These are phyloP conservation scores for Peribatodes rhomboidaria DNA, from an alignment of 2,888 invertebrate genomes.

Conservation along the genomic window DNA sequence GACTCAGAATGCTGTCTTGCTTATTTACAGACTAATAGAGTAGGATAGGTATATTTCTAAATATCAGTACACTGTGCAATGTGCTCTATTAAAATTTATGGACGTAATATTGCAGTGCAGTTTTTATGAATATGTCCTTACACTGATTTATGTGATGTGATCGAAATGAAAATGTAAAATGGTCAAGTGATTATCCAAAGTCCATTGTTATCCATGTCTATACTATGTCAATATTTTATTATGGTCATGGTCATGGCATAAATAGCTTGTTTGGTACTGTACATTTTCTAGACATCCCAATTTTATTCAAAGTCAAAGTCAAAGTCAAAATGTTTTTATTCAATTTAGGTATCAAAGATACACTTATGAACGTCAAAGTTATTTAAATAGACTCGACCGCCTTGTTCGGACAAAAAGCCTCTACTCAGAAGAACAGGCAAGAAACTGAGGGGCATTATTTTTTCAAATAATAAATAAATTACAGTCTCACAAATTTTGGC, in stretches of 20 bases:
- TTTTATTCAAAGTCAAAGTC: no score
- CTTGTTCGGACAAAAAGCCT: no score
- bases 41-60: conserved; percentile 1
- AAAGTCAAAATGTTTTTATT: no score
- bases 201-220: not conserved
- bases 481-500: no score
- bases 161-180: not conserved
- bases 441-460: no score
- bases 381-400: no score
- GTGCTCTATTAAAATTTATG: conserved; percentile 47
- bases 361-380: no score
- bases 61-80: conserved; percentile 10
- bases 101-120: conserved; percentile 28
- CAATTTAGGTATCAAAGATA: no score
- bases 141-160: conserved; percentile 21
- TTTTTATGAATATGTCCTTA: conserved; percentile 47
- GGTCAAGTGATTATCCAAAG: conserved; percentile 12
- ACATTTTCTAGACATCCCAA: no score
- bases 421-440: no score
- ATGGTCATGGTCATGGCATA: not conserved
- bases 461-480: no score
- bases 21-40: conserved; percentile 15
- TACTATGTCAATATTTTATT: not conserved
- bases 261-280: no score
- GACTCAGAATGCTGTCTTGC: conserved; percentile 4